phyloP scores from a whole-genome alignment of 2,888 invertebrate genomes.

The Willowsia nigromaculata region DNA sequence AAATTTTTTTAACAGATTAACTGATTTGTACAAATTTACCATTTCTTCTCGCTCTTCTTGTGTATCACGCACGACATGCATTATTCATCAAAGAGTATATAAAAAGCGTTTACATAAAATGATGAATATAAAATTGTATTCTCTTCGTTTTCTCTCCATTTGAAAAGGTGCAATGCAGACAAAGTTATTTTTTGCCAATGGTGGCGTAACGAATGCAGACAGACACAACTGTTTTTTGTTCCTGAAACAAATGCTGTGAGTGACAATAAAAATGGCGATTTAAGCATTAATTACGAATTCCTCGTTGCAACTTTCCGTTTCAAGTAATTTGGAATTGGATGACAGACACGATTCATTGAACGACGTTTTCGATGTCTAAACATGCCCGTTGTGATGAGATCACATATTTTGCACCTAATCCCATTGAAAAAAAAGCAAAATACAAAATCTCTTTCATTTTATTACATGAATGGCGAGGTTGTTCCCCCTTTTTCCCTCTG shows the following conservation, averaged over 20 bases:
- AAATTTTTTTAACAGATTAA: conserved; percentile 11
- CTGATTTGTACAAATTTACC: neutral
- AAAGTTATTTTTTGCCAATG: neutral
- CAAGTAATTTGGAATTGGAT: neutral
- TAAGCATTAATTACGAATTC: neutral
- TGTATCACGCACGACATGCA: neutral
- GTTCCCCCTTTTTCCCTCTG: neutral
- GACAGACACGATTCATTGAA: neutral
- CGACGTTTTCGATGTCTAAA: neutral
- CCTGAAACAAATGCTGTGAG: neutral
- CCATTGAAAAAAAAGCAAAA: no score
- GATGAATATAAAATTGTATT: neutral
- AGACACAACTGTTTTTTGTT: neutral
- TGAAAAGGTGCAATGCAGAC: neutral
- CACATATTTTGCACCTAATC: neutral
- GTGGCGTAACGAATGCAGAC: neutral
- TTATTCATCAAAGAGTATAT: neutral
- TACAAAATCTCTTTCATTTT: no score
- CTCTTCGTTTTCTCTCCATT: no score
- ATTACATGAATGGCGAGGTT: no score
- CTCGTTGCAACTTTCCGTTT: neutral
- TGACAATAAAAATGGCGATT: neutral
- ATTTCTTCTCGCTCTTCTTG: neutral
- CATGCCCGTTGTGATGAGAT: neutral
- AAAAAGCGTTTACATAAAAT: neutral